Conservation (phyloP, 2,797 vertebrate genomes). For the Muscicapa comitata region DNA sequence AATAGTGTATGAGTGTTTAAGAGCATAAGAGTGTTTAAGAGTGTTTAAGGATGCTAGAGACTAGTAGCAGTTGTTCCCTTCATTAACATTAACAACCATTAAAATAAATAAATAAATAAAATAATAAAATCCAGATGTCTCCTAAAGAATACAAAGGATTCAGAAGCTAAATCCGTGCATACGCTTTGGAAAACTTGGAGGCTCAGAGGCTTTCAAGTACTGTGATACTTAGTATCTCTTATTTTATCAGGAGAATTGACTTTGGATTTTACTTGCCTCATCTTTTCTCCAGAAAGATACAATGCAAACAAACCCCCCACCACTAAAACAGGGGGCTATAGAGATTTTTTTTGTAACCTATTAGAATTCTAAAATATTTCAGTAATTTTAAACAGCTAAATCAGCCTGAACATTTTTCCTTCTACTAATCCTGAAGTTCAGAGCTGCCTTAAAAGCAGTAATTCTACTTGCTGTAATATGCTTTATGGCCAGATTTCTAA, state of each 20-base stretch:
- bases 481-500: background rate
- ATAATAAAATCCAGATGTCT: background rate
- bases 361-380: background rate
- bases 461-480: background rate
- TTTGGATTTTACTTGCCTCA: background rate
- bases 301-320: background rate
- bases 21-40: background rate
- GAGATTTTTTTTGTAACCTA: background rate
- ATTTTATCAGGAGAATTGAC: background rate
- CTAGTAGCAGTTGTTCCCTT: background rate
- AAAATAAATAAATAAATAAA: background rate
- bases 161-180: background rate
- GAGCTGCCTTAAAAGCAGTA: background rate
- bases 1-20: background rate
- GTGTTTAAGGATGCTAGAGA: background rate
- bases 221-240: background rate
- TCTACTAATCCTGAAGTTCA: background rate
- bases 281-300: background rate
- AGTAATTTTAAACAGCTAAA: background rate
- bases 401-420: background rate
- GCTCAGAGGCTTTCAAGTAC: background rate
- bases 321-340: background rate
- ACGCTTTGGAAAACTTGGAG: background rate
- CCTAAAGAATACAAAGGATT: background rate
- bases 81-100: background rate